Evolutionary conservation across 2,888 invertebrate species (phyloP), one percentile per base, ranked within the genome.

Genomic region (Lasioglossum malachurum): DNA sequence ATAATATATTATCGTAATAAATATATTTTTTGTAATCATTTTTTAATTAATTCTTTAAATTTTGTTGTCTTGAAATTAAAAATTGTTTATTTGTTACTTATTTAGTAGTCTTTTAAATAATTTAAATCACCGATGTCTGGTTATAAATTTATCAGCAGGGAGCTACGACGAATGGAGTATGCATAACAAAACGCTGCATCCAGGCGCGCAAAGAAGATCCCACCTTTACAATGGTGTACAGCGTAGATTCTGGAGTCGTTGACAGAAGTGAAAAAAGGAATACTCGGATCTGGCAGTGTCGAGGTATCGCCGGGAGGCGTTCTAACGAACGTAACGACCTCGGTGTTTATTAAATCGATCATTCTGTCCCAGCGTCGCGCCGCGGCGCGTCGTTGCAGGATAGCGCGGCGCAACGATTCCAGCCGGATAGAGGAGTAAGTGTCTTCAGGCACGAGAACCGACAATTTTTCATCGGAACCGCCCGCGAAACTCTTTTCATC

Each of bases 291-390:
- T 10, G 12, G 46, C 7, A n/a, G 31, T 2, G n/a, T 19, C 23
- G 35, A 19, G 57, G 71, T 64, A 53, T 71, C 49, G 31, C 35
- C 16, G 19, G n/a, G 27, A n/a, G 46, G 80, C 75, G 49, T 79
- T 76, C 83, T 83, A 87, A 87, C 87, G 75, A 80, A 83, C 86
- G 67, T 80, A 80, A 86, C 80, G 80, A 87, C 41, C 46, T n/a
- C 78, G 76, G 71, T 83, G 81, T 87, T 87, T 87, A 87, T 83
- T 81, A 87, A 87, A 78, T 87, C 83, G 87, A 87, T 87, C 87
- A 83, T 78, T 57, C 57, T 73, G 60, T 73, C 75, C 81, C 67
- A 49, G 44, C 38, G 75, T 75, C 76, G 69, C 12, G 57, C 10
- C n/a, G 27, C 46, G 67, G 72, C 74, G 69, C 69, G 79, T 53